Base-by-base conservation (phyloP, 2,888 invertebrate species). In the Parnassius smintheus region DNA sequence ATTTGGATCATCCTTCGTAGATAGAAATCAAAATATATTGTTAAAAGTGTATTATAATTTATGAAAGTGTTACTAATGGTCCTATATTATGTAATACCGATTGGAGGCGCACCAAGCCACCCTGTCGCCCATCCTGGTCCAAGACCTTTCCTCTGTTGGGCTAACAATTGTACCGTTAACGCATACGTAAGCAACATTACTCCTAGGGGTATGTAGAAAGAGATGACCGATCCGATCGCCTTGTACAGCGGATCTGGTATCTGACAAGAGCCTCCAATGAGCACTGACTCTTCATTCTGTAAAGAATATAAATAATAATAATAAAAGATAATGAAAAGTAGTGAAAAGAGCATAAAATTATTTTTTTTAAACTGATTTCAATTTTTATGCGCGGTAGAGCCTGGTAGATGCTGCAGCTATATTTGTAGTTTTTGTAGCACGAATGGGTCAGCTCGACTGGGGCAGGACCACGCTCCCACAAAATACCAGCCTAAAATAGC, bases 121-220 rank as follows among this genome's bases (percentile, higher is more conserved):
- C 95, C 95, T 54, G 95, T 94, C 10, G 95, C 94, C 95, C 95
- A 95, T 61, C 95, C 95, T 61, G 94, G 90, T 0, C 91, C 91
- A 2, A 91, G 75, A 69, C 96, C 96, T 80, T 96, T 96, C 72
- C 95, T 93, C 86, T 98, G 97, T 66, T 95, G 91, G 49, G 97
- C 97, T 76, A 99, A 90, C 42, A 98, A 92, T 64, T 96, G 94
- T 18, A 98, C 97, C 0, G 99, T 99, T 72, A 98, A 92, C 7
- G 97, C 96, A 80, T 98, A 99, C n/a, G 98, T 98, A 65, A 98
- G 92, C 78, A 98, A 93, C 98, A 99, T 99, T 71, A 99, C 98
- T 52, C 95, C 94, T 69, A 99, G 92, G 0, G 99, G 99, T 68
- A 99, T 98, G 92, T 98, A 98, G 91, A 99, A 99, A 72, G 98